A percentile compares a stretch with the other conserved stretches of the same genome.
These are phyloP conservation scores for Hemibagrus guttatus DNA, from an alignment of 2,797 vertebrate species.

Conservation along the genomic window DNA sequence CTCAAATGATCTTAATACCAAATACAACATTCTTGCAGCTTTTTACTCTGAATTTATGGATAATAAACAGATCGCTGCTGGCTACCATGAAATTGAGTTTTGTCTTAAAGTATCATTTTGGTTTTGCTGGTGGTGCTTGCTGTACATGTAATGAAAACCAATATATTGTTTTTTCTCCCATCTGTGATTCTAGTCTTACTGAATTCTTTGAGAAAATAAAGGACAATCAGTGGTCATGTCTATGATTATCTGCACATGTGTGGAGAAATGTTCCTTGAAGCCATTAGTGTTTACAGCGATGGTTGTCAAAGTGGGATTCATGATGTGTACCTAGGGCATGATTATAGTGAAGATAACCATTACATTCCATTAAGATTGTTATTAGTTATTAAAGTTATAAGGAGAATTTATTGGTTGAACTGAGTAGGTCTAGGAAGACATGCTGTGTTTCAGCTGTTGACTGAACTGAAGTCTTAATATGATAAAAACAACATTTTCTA, in stretches of 20 bases:
- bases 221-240: neutral
- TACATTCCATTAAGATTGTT: too few relatives aligned
- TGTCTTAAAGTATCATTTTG: neutral
- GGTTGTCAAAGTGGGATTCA: neutral
- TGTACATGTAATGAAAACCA: neutral
- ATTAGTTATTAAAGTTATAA: neutral
- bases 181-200: neutral
- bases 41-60: neutral
- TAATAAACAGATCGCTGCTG: neutral
- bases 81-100: neutral
- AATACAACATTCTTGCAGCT: neutral
- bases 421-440: neutral
- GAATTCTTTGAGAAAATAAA: neutral
- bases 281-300: neutral
- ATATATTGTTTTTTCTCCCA: neutral
- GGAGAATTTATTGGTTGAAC: neutral
- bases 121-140: neutral
- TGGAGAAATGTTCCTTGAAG: neutral
- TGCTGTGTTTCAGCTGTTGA: neutral
- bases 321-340: neutral
- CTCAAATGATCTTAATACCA: neutral
- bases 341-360: neutral
- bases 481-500: neutral
- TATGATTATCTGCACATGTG: neutral
- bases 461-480: neutral